Conservation (phyloP, 1,140 invertebrate genomes). For the Drosophila leontia region DNA sequence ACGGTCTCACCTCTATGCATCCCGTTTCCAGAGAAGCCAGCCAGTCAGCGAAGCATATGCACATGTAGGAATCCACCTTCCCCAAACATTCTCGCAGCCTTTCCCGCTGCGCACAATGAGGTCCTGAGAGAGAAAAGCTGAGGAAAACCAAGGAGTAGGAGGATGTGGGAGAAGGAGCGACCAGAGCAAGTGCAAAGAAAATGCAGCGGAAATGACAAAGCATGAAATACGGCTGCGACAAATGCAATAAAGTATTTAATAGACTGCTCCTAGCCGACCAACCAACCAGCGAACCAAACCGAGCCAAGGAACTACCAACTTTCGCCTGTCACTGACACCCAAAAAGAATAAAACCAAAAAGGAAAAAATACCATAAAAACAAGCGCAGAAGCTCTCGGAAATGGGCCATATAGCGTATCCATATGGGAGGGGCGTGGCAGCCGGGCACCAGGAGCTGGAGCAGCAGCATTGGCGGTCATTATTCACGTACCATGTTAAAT, state of each 20-base stretch:
- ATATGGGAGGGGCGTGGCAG: slow-evolving; percentile 58
- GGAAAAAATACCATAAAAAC: slow-evolving; percentile 32
- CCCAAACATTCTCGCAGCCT: slow-evolving; percentile 10
- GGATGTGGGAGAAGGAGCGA: slow-evolving; percentile 8
- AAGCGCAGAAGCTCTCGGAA: slow-evolving; percentile 47
- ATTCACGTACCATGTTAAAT: slow-evolving; percentile 82
- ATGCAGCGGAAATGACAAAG: slow-evolving; percentile 83
- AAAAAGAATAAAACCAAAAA: slow-evolving; percentile 52
- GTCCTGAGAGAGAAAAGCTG: slow-evolving; percentile 40
- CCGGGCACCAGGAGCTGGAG: slow-evolving; percentile 31
- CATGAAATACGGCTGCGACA: slow-evolving; percentile 83
- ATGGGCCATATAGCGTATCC: slow-evolving; percentile 47
- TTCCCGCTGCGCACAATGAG: slow-evolving; percentile 56
- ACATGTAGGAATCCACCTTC: slow-evolving; percentile 36
- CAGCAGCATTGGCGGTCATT: slow-evolving; percentile 71
- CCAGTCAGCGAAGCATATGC: slow-evolving; percentile 34
- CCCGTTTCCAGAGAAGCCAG: slow-evolving; percentile 1
- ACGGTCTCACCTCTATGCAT: slow-evolving; percentile 27
- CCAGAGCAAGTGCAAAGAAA: slow-evolving; percentile 70
- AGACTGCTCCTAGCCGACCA: slow-evolving; percentile 74
- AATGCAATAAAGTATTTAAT: slow-evolving; percentile 85
- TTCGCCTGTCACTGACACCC: slow-evolving; percentile 74
- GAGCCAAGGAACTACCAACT: slow-evolving; percentile 50
- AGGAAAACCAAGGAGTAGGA: slow-evolving; percentile 7
- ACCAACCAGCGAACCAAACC: slow-evolving; percentile 36